These are phyloP conservation scores for Megaceryle alcyon DNA, from an alignment of 2,797 vertebrate genomes.

Conservation along the genomic window DNA sequence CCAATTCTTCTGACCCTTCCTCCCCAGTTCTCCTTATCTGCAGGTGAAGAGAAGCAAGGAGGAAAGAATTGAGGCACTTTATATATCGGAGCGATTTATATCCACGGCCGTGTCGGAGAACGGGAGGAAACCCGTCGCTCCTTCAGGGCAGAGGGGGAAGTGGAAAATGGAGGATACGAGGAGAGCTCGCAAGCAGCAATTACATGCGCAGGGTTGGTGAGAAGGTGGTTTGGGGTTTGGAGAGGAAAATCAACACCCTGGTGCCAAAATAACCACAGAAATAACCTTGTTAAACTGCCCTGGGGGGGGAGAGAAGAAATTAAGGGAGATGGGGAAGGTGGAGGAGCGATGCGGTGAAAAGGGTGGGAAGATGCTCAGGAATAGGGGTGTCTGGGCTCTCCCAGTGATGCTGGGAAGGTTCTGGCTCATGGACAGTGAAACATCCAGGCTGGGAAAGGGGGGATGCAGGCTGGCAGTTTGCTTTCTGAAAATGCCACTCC, in stretches of 20 bases:
- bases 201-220: background rate
- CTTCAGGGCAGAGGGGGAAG: background rate
- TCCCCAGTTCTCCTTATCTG: too few species aligned
- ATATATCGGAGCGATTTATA: rapidly evolving
- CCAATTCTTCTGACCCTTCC: background rate
- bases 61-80: background rate
- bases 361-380: background rate
- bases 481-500: background rate
- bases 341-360: background rate
- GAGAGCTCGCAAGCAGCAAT: background rate
- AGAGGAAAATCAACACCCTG: background rate
- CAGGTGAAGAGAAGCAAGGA: rapidly evolving
- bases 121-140: rapidly evolving
- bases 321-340: background rate
- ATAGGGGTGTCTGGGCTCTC: background rate
- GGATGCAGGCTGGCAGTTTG: background rate
- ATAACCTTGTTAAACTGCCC: background rate
- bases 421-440: rapidly evolving
- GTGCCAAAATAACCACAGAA: background rate
- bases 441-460: background rate
- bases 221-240: background rate
- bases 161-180: conserved; percentile 37
- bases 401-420: background rate
- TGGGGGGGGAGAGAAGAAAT: too few species aligned
- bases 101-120: rapidly evolving